phyloP scores from a whole-genome alignment of 2,888 invertebrate species.

The Ectemnius continuus region DNA sequence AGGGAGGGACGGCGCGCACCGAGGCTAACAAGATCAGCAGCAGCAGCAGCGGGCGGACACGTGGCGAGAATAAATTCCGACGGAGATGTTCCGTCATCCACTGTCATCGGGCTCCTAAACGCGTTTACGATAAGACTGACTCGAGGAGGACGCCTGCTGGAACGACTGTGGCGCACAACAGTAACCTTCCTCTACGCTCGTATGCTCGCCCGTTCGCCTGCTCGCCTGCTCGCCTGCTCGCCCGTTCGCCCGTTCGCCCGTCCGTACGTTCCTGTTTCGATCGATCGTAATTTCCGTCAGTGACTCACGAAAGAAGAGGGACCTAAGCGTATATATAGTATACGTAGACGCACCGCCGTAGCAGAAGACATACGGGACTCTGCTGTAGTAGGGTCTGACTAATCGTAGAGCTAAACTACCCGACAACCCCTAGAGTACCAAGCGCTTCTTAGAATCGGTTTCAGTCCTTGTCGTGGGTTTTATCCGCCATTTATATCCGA shows the following conservation, averaged over 20 bases:
- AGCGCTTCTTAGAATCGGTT: conserved; percentile 54
- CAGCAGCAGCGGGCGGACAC: conserved; percentile 61
- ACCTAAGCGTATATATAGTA: conserved; percentile 16
- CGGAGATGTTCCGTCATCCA: conserved; percentile 60
- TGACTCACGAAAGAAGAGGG: conserved; percentile 64
- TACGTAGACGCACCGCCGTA: conserved; percentile 27
- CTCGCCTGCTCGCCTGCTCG: conserved; percentile 28
- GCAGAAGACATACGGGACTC: conserved; percentile 44
- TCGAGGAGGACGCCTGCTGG: conserved; percentile 40
- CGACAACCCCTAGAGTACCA: conserved; percentile 46
- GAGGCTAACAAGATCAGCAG: conserved; percentile 69
- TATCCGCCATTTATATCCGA: conserved; percentile 51
- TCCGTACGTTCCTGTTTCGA: conserved; percentile 54
- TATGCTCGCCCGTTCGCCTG: conserved; percentile 16
- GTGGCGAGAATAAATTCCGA: conserved; percentile 70
- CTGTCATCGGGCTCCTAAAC: conserved; percentile 59
- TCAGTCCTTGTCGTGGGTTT: conserved; percentile 41
- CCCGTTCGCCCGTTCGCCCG: conserved; percentile 40
- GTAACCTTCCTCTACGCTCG: conserved; percentile 45
- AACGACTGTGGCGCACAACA: conserved; percentile 13
- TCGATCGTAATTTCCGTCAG: conserved; percentile 74
- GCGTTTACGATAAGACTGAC: conserved; percentile 60
- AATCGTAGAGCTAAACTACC: conserved; percentile 60
- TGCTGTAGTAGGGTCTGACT: conserved; percentile 55
- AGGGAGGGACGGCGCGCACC: not conserved